Base-by-base conservation (phyloP, 1,140 invertebrate genomes). In the Rhynchophorus ferrugineus region DNA sequence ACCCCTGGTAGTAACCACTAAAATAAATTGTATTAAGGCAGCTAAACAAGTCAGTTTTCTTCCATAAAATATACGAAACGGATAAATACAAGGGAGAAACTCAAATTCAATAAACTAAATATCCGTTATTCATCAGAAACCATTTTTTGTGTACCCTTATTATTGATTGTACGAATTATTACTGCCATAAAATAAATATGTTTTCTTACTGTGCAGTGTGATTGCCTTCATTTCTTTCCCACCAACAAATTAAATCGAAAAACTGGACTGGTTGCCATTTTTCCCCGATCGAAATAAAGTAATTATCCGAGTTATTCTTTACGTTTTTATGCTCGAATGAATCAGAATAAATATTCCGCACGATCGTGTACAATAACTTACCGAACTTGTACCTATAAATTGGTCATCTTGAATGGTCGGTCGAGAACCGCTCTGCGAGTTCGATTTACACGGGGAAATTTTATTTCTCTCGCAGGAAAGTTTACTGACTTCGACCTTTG, bases 331-430 rank as follows among this genome's bases (percentile, higher is more conserved):
- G 60, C 58, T 63, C 56, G 57, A 56, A 54, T 63, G 60, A 57
- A 55, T 58, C 54, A 55, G 58, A 60, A 63, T 63, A 61, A 61
- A 60, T 61, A 61, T 63, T 61, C 61, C 45, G 49, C 33, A 43
- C 34, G 56, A 58, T 59, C 61, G 61, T 63, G 61, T 56, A 61
- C 61, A 61, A 63, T 63, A 63, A 63, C 61, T 63, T 61, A 63
- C 60, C 46, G 56, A 58, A 61, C 52, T 63, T 60, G 61, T 60
- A 63, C 60, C 60, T 49, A 63, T 63, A 63, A 63, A 63, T 63
- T 59, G 61, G 60, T 59, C 60, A 60, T 60, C 61, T 60, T 54
- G 59, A 63, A 59, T 61, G 54, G 47, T 49, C 49, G 24, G 24
- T 29, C 24, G 24, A 29, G 24, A 29, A 29, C 24, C 24, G 24